These are phyloP conservation scores for Himalopsyche kuldschensis DNA, from an alignment of 2,888 invertebrate species.

Conservation along the genomic window DNA sequence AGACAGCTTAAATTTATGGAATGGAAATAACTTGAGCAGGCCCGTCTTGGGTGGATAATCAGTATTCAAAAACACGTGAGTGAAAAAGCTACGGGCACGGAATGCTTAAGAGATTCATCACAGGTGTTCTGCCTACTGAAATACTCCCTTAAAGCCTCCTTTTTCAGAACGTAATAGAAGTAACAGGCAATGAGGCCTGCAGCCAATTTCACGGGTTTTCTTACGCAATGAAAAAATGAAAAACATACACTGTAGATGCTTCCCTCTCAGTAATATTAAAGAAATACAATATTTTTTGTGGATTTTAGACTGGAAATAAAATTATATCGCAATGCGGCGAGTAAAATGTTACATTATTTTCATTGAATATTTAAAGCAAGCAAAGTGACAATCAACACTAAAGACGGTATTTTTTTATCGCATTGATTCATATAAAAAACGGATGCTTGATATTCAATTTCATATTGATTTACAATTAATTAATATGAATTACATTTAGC, in stretches of 20 bases:
- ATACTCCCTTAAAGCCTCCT: neutral
- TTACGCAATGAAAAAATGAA: neutral
- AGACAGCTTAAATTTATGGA: too few species aligned
- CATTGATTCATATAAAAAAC: too few species aligned
- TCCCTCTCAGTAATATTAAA: neutral
- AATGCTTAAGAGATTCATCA: slow-evolving; percentile 21
- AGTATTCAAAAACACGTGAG: slow-evolving; percentile 31
- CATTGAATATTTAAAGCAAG: too few species aligned
- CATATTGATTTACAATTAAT: too few species aligned
- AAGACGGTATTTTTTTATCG: too few species aligned
- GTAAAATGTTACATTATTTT: neutral
- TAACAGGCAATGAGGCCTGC: neutral
- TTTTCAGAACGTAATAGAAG: neutral
- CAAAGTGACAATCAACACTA: too few species aligned
- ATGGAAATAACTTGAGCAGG: neutral
- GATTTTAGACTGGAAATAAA: neutral
- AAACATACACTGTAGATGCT: neutral
- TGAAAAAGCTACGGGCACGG: slow-evolving; percentile 19
- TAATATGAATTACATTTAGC: too few species aligned
- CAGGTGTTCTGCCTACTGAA: slow-evolving; percentile 2
- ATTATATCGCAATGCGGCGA: neutral
- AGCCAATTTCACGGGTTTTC: neutral
- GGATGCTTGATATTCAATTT: too few species aligned
- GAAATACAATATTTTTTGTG: neutral
- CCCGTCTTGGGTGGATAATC: slow-evolving; percentile 4